These are phyloP conservation scores for Collichthys lucidus DNA, from an alignment of 2,113 vertebrate species.

Conservation along the genomic window DNA sequence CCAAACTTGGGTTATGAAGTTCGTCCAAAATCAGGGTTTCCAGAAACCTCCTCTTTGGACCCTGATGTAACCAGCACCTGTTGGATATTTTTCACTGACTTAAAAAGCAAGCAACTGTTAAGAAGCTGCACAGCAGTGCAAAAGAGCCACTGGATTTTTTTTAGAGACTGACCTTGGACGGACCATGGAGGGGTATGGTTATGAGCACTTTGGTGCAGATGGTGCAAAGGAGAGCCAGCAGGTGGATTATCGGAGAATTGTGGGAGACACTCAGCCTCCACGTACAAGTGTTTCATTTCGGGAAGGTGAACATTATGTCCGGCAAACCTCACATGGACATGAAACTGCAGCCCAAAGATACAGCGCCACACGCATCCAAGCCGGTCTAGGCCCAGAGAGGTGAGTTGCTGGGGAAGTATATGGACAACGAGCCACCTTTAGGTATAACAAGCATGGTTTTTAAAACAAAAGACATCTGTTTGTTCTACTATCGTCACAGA, in stretches of 20 bases:
- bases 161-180: conserved; percentile 49
- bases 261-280: conserved; percentile 61
- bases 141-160: not conserved
- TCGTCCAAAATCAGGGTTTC: not conserved
- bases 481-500: not conserved
- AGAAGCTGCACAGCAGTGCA: conserved; percentile 9
- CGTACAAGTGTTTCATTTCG: not conserved
- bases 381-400: conserved; percentile 88
- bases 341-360: conserved; percentile 91
- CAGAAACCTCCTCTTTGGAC: not conserved
- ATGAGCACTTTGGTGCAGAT: conserved; percentile 47
- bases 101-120: not conserved
- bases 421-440: not conserved
- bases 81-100: conserved; percentile 25
- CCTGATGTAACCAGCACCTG: conserved; percentile 28
- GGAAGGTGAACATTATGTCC: conserved; percentile 49
- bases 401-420: conserved; percentile 67
- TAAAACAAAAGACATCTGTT: not conserved
- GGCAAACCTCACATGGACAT: conserved; percentile 78
- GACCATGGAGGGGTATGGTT: conserved; percentile 71
- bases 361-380: conserved; percentile 88
- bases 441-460: not conserved
- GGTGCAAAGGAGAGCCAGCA: conserved; percentile 46
- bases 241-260: conserved; percentile 61
- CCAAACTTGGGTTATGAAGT: conserved; percentile 4